Percentiles rank a stretch among this genome's conserved stretches.
Evolutionary conservation across 2,113 vertebrate species (phyloP).

Genomic region (Sterna hirundo): DNA sequence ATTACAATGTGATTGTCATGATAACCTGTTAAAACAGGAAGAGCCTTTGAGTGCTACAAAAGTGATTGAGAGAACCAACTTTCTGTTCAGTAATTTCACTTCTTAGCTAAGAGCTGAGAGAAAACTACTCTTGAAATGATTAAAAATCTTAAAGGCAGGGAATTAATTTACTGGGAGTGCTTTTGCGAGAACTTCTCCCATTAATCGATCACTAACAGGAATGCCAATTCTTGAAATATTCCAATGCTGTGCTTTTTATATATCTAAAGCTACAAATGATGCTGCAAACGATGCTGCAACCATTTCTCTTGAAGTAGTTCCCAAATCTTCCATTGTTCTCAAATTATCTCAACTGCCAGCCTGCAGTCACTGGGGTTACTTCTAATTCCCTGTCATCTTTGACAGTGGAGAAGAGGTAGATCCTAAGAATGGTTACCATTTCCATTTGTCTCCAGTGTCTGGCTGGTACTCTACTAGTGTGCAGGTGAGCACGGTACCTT

Average conservation of each 20-base stretch:
- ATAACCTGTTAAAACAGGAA: slow-evolving; percentile 82
- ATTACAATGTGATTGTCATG: slow-evolving; percentile 99
- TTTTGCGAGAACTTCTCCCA: not conserved
- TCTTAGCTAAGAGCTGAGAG: not conserved
- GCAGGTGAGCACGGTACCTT: not conserved
- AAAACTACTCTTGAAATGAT: not conserved
- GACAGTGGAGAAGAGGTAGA: not conserved
- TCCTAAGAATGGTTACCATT: not conserved
- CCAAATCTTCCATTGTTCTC: not conserved
- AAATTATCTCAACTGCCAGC: not conserved
- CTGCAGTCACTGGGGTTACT: not conserved
- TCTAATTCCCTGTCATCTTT: not conserved
- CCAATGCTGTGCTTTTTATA: not conserved
- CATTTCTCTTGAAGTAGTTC: not conserved
- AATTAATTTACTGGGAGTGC: not conserved
- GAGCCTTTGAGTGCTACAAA: not conserved
- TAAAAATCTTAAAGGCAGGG: not conserved
- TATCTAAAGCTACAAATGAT: not conserved
- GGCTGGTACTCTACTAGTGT: not conserved
- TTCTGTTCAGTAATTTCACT: too few relatives aligned
- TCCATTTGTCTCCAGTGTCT: not conserved
- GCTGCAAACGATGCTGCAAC: not conserved
- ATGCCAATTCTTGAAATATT: not conserved
- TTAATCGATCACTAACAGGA: not conserved
- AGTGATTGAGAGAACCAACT: not conserved